Percentiles rank a stretch among this genome's conserved stretches.
Conservation (phyloP, 1,140 invertebrate genomes). For the Drosophila teissieri region DNA sequence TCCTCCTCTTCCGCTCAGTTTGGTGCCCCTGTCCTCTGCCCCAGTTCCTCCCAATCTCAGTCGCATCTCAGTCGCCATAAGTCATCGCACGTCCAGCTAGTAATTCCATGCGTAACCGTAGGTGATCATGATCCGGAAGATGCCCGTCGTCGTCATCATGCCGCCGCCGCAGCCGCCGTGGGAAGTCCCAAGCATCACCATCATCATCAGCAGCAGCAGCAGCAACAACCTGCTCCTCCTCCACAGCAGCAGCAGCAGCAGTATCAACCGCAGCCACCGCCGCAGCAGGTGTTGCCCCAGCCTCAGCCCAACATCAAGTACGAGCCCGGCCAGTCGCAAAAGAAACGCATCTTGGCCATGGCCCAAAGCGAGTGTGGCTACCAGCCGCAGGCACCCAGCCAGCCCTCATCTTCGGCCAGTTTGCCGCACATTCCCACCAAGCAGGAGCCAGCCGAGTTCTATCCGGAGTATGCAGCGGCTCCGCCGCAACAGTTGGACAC, state of each 20-base stretch:
- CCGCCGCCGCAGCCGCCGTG: conserved; percentile 72
- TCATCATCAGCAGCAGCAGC: conserved; percentile 74
- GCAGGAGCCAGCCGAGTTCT: conserved; percentile 83
- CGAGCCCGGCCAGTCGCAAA: conserved; percentile 90
- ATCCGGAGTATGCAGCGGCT: conserved; percentile 60
- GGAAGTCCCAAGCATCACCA: conserved; percentile 85
- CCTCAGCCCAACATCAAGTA: conserved; percentile 82
- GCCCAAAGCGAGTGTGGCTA: conserved; percentile 92
- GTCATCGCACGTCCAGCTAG: conserved; percentile 87
- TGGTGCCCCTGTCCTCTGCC: conserved; percentile 44
- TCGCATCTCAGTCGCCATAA: conserved; percentile 78
- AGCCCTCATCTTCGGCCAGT: conserved; percentile 65
- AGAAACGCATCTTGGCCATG: conserved; percentile 93
- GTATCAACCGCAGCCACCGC: conserved; percentile 85
- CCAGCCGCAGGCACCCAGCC: conserved; percentile 83
- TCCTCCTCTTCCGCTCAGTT: conserved; percentile 46
- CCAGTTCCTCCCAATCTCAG: conserved; percentile 42
- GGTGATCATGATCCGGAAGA: conserved; percentile 91
- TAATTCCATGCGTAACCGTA: conserved; percentile 93
- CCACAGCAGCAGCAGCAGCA: conserved; percentile 75
- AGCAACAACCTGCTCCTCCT: conserved; percentile 48
- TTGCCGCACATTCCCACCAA: conserved; percentile 81
- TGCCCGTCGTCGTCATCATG: conserved; percentile 86
- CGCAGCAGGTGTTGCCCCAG: conserved; percentile 53
- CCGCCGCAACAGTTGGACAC: conserved; percentile 67